Evolutionary conservation across 2,113 vertebrate species (phyloP), one percentile per base, ranked within the genome.

Genomic region (Rhizomys pruinosus): DNA sequence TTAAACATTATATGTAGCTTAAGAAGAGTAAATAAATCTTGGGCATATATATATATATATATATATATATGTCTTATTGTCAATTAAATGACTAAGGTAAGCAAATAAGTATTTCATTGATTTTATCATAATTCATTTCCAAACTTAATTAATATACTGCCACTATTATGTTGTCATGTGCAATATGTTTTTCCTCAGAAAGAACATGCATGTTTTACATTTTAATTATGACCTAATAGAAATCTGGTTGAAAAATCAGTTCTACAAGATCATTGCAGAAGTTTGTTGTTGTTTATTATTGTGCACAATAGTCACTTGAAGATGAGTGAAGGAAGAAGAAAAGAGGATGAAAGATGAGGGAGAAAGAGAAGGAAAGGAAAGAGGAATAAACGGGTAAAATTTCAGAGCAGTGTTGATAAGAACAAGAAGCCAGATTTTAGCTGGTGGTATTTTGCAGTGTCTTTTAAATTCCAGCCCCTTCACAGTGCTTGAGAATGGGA

Each of bases 21-120:
- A 68, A 90, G 92, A 29, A 71, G 19, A 25, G 25, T 71, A 68
- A 89, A 68, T 42, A 78, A 32, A 61, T 63, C 1, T 32, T 47
- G 5, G 16, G 8, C 44, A 92, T 37, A 39, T 19, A 81, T 59
- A 1, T 61, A 59, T 16, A 19, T 61, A 20, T 61, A n/a, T n/a
- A n/a, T n/a, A n/a, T n/a, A n/a, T n/a, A n/a, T n/a, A n/a, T 84
- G 84, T 68, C 15, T 69, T 32, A 92, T 81, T 57, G 42, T 59
- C 79, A 84, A 69, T 7, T 7, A 42, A 1, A 63, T 42, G 19
- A 29, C 10, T 74, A 22, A 55, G 59, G 90, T 69, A 66, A 85
- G 44, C 32, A 88, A 72, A 68, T 13, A 42, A 11, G 19, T 84
- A 77, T 63, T 52, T 57, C 63, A 2, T 63, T 93, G 23, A 0